Conservation (phyloP, 1,140 invertebrate species). For the Lasioglossum baleicum region DNA sequence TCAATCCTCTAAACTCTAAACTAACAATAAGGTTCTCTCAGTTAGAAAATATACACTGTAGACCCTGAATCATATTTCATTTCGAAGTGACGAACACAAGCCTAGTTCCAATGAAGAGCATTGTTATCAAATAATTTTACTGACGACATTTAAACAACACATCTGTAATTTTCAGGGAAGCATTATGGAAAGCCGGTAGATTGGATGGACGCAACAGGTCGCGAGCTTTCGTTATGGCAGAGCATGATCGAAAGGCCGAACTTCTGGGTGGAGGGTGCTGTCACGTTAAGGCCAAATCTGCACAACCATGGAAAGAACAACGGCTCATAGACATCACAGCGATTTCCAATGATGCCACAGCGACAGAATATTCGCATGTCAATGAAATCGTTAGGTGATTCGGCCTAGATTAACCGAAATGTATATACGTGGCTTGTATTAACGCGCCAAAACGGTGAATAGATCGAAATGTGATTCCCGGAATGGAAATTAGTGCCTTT, state of each 20-base stretch:
- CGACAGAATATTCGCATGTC: background rate
- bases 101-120: too few species aligned
- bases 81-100: too few species aligned
- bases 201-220: slow-evolving; percentile 96
- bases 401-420: slow-evolving; percentile 44
- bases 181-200: slow-evolving; percentile 92
- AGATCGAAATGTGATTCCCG: slow-evolving; percentile 39
- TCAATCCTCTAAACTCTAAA: too few species aligned
- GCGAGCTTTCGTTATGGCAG: slow-evolving; percentile 95
- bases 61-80: too few species aligned
- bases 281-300: slow-evolving; percentile 90
- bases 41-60: too few species aligned
- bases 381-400: slow-evolving; percentile 31
- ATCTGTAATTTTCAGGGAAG: slow-evolving; percentile 83
- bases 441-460: background rate
- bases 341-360: background rate
- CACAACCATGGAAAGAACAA: slow-evolving; percentile 81
- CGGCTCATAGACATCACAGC: slow-evolving; percentile 55
- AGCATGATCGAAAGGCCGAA: slow-evolving; percentile 96
- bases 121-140: background rate
- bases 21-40: too few species aligned
- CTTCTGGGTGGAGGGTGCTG: slow-evolving; percentile 96
- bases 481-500: slow-evolving; percentile 60
- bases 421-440: slow-evolving; percentile 42
- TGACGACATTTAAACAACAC: too few species aligned